Conservation (phyloP, 1,140 invertebrate genomes). For the Conus betulinus region DNA sequence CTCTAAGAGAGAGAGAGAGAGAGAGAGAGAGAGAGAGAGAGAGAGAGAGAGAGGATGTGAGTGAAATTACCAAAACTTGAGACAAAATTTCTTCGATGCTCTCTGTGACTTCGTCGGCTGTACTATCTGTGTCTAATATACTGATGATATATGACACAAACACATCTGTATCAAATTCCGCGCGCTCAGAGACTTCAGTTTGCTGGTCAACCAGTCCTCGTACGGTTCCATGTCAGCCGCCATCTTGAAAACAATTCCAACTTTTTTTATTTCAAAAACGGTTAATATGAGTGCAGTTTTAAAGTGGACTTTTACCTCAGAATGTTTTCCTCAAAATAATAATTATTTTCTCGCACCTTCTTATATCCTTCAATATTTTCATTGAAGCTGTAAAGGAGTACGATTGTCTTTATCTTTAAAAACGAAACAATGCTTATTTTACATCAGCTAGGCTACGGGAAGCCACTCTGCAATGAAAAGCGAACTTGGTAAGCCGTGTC, state of each 20-base stretch:
- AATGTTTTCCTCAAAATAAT: too few species aligned
- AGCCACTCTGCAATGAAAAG: too few species aligned
- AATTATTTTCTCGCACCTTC: too few species aligned
- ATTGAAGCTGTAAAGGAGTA: too few species aligned
- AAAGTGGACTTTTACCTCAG: too few species aligned
- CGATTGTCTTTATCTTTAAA: too few species aligned
- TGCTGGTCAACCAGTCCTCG: conserved; percentile 62
- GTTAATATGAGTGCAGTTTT: too few species aligned
- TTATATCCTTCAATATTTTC: too few species aligned
- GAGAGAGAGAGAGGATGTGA: not conserved
- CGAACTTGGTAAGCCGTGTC: too few species aligned
- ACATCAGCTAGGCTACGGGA: too few species aligned
- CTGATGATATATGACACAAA: conserved; percentile 68
- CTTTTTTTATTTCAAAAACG: not conserved
- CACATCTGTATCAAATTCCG: conserved; percentile 66
- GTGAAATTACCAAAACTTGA: conserved; percentile 54
- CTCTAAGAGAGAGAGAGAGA: not conserved
- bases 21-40: conserved; percentile 5
- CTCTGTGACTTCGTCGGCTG: conserved; percentile 60
- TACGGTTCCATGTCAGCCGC: conserved; percentile 56
- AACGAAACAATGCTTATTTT: too few species aligned
- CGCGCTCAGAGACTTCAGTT: conserved; percentile 57
- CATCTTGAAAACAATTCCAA: conserved; percentile 48
- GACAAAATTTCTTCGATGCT: conserved; percentile 58
- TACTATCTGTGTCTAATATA: conserved; percentile 62